Evolutionary conservation across 2,888 invertebrate genomes (phyloP).

Genomic region (Latheticus oryzae): DNA sequence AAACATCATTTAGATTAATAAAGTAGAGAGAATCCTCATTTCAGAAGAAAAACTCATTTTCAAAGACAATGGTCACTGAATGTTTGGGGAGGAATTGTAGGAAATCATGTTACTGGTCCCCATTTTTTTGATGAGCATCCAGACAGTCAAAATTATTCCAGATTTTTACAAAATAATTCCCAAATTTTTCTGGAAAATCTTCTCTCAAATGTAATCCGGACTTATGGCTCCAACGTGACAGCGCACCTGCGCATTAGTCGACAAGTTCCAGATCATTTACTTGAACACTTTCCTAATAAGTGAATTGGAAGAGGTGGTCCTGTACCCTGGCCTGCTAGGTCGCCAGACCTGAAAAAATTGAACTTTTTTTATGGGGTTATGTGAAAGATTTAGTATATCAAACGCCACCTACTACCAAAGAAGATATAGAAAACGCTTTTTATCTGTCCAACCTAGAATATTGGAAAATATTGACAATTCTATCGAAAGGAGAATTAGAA

Average conservation of each 20-base stretch:
- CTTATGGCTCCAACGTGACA: constrained; percentile 30
- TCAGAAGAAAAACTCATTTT: not conserved
- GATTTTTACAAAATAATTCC: not conserved
- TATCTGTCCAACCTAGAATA: no score
- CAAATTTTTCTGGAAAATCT: not conserved
- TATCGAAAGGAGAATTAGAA: no score
- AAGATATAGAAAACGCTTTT: no score
- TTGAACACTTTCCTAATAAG: constrained; percentile 10
- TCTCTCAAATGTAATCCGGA: not conserved
- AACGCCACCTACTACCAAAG: not conserved
- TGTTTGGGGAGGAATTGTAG: constrained; percentile 1
- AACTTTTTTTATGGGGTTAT: constrained; percentile 35
- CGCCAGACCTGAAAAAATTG: constrained; percentile 30
- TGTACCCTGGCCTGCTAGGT: constrained; percentile 34
- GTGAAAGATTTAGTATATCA: not conserved
- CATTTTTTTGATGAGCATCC: not conserved
- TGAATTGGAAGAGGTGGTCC: constrained; percentile 25
- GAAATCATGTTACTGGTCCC: not conserved
- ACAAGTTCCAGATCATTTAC: constrained; percentile 17
- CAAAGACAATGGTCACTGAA: not conserved
- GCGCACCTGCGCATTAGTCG: constrained; percentile 27
- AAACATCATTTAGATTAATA: constrained; percentile 1
- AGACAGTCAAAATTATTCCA: not conserved
- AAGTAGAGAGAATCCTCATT: constrained; percentile 2
- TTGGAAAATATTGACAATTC: no score